Evolutionary conservation across 2,888 invertebrate genomes (phyloP).

Genomic region (Phyllotreta cruciferae): DNA sequence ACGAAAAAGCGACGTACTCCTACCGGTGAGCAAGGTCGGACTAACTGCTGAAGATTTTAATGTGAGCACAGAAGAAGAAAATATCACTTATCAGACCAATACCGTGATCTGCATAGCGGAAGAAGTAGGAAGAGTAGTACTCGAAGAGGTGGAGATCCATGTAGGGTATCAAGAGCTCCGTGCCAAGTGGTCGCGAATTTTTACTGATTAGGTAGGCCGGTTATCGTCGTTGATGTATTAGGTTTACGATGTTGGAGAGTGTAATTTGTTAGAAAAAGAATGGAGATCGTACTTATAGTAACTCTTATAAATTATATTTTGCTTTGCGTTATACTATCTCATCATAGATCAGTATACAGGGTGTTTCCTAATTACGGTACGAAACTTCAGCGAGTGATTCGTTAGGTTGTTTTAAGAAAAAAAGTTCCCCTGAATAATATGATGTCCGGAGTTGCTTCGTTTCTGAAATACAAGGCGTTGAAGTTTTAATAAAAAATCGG

Average conservation of each 20-base stretch:
- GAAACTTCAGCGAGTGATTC: too few relatives aligned
- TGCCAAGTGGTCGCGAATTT: conserved; percentile 2
- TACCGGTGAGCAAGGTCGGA: not conserved
- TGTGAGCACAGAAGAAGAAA: not conserved
- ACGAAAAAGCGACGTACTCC: conserved; percentile 5
- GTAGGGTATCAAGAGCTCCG: not conserved
- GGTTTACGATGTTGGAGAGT: not conserved
- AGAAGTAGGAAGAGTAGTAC: conserved; percentile 5
- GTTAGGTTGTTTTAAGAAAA: too few relatives aligned
- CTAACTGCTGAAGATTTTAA: not conserved
- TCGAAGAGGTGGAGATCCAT: conserved; percentile 6
- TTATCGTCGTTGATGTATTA: not conserved
- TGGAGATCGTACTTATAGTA: too few relatives aligned
- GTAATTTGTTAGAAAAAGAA: not conserved
- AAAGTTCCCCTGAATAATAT: too few relatives aligned
- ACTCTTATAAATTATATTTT: too few relatives aligned
- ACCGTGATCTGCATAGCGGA: not conserved
- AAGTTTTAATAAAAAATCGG: too few relatives aligned
- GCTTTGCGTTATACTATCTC: too few relatives aligned
- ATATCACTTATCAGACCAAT: conserved; percentile 16
- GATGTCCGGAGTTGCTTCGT: too few relatives aligned
- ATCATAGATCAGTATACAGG: too few relatives aligned
- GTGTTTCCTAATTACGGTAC: too few relatives aligned
- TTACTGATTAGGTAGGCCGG: not conserved
- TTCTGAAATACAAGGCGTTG: too few relatives aligned